Base-by-base conservation (phyloP, 1,140 invertebrate genomes). In the Augochlora pura region DNA sequence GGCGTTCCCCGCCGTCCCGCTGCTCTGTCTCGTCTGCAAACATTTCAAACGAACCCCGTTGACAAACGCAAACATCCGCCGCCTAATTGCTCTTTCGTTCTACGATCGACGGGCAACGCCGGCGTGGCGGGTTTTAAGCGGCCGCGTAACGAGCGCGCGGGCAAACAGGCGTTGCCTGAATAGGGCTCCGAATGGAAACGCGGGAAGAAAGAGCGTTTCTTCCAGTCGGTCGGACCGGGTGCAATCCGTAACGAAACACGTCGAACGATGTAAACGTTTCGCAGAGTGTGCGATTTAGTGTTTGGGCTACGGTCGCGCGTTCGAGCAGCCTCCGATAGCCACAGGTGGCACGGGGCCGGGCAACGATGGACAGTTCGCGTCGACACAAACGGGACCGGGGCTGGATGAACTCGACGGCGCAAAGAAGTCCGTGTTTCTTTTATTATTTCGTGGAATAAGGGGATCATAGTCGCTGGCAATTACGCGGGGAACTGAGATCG, bases 1-100 rank as follows among this genome's bases (percentile, higher is more conserved):
- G 57, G 71, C 79, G 80, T 89, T 88, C 74, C 86, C 90, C 16
- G 87, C 86, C 42, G 86, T 84, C 68, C 89, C 88, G 72, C 90
- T 91, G 83, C 88, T 91, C 85, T 91, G 91, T 62, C 92, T 91
- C 62, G 92, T 93, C 92, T 93, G 84, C 60, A 88, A 88, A 60
- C 39, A 77, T 59, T 72, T 23, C 12, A n/a, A 62, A 10, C 6
- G 18, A 6, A 59, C 18, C 18, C 1, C 2, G 10, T n/a, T 23
- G 12, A 46, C 39, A 23, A n/a, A n/a, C n/a, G n/a, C 12, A 25
- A 59, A 2, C 2, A 4, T 27, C 25, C 12, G 2, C 32, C 16
- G 5, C 16, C 8, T 46, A 25, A 38, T 39, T 8, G 68, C 52
- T 38, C 2, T 18, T 5, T 62, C 23, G 1, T 46, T 67, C 16